phyloP scores from a whole-genome alignment of 2,888 invertebrate genomes.

The Alentia gelatinosa region DNA sequence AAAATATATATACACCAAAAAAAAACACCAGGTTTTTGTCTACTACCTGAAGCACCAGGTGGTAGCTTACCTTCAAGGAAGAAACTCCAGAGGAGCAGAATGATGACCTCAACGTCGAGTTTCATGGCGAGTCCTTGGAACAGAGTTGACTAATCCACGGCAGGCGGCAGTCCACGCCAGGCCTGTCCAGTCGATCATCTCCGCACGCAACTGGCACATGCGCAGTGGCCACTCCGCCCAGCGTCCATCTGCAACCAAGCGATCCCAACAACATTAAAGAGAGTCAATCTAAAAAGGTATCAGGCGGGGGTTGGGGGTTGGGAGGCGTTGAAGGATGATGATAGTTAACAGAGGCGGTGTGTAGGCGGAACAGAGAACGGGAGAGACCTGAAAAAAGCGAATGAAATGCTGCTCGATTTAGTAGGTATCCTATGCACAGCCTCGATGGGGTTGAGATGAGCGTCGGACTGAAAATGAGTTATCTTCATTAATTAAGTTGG shows the following conservation, averaged over 20 bases:
- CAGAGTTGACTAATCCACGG: conserved; percentile 20
- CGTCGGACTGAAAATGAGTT: too few species aligned
- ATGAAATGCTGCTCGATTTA: too few species aligned
- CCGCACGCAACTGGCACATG: conserved; percentile 17
- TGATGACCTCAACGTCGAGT: conserved; percentile 9
- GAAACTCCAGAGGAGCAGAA: conserved; percentile 39
- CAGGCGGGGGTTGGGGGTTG: not conserved
- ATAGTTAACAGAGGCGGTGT: not conserved
- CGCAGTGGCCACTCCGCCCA: not conserved
- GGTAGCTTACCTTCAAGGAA: conserved; percentile 44
- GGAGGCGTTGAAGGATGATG: not conserved
- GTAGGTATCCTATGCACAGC: too few species aligned
- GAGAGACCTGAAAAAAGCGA: too few species aligned
- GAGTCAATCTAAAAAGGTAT: not conserved
- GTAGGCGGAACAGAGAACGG: not conserved
- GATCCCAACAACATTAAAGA: not conserved
- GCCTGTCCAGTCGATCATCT: conserved; percentile 4
- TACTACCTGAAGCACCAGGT: too few species aligned
- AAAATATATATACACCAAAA: too few species aligned
- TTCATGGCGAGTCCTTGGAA: not conserved
- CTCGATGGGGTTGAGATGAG: too few species aligned
- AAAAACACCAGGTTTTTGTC: too few species aligned
- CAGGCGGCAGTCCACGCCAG: conserved; percentile 14
- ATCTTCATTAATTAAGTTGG: too few species aligned
- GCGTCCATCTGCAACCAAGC: not conserved